These are phyloP conservation scores for Pyrrhia umbra DNA, from an alignment of 2,888 invertebrate genomes.

Conservation along the genomic window DNA sequence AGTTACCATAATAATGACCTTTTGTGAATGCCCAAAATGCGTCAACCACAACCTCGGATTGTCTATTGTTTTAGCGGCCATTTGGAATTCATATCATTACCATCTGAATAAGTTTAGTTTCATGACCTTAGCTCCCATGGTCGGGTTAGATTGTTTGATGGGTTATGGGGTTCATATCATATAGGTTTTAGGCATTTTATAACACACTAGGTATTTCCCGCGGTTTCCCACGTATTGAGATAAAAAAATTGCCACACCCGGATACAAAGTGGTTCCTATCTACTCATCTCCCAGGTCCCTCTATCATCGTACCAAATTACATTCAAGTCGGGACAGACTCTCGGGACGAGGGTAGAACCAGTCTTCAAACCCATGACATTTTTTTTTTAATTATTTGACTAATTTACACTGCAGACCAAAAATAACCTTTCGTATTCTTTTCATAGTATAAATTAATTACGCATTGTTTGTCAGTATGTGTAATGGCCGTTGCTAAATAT, in stretches of 20 bases:
- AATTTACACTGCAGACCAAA: conserved; percentile 32
- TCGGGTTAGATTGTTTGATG: conserved; percentile 32
- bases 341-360: too few species aligned
- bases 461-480: conserved; percentile 36
- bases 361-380: background rate
- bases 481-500: conserved; percentile 21
- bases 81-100: conserved; percentile 47
- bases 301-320: too few species aligned
- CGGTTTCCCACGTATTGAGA: too few species aligned
- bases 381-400: conserved; percentile 2
- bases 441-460: conserved; percentile 42
- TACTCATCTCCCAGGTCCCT: too few species aligned
- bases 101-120: conserved; percentile 51
- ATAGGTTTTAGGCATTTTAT: background rate
- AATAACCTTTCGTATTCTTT: conserved; percentile 46
- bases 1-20: conserved; percentile 57
- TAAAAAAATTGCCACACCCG: too few species aligned
- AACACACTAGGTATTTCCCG: too few species aligned
- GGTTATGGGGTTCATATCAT: conserved; percentile 33
- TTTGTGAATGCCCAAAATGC: conserved; percentile 49
- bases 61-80: conserved; percentile 47
- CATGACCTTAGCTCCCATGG: conserved; percentile 61
- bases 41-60: conserved; percentile 54
- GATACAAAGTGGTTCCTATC: too few species aligned
- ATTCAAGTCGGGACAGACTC: too few species aligned